Evolutionary conservation across 1,140 invertebrate genomes (phyloP).

Genomic region (Dreissena polymorpha): DNA sequence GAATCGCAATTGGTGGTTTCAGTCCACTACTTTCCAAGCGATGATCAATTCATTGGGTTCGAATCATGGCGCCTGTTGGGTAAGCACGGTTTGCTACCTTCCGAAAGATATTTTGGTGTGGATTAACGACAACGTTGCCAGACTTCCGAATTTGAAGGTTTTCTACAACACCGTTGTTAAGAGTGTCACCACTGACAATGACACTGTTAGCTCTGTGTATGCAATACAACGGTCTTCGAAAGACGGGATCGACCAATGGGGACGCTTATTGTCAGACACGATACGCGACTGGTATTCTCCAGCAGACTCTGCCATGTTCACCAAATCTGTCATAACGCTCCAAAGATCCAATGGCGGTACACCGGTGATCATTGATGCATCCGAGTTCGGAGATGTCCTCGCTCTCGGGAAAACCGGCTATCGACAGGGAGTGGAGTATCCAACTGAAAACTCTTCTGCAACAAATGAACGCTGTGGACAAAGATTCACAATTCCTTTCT

Average conservation of each 20-base stretch:
- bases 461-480: conserved; percentile 46
- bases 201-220: conserved; percentile 1
- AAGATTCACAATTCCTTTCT: conserved; percentile 48
- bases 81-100: conserved; percentile 50
- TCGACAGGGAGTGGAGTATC: conserved; percentile 31
- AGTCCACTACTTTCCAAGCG: conserved; percentile 26
- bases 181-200: background rate
- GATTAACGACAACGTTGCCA: conserved; percentile 30
- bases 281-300: conserved; percentile 46
- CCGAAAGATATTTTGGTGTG: conserved; percentile 29
- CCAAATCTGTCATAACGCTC: background rate
- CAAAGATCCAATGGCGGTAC: background rate
- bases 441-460: conserved; percentile 9
- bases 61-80: conserved; percentile 53
- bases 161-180: conserved; percentile 53
- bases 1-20: conserved; percentile 35
- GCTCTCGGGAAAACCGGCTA: conserved; percentile 27
- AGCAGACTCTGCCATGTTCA: conserved; percentile 20
- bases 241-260: conserved; percentile 19
- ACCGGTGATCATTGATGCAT: conserved; percentile 42
- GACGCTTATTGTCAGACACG: conserved; percentile 12
- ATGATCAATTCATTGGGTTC: conserved; percentile 51
- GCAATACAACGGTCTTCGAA: conserved; percentile 29
- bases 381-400: conserved; percentile 44
- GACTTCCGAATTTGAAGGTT: conserved; percentile 32